Evolutionary conservation across 2,113 vertebrate genomes (phyloP).

Genomic region (Psilopsiagon aymara): DNA sequence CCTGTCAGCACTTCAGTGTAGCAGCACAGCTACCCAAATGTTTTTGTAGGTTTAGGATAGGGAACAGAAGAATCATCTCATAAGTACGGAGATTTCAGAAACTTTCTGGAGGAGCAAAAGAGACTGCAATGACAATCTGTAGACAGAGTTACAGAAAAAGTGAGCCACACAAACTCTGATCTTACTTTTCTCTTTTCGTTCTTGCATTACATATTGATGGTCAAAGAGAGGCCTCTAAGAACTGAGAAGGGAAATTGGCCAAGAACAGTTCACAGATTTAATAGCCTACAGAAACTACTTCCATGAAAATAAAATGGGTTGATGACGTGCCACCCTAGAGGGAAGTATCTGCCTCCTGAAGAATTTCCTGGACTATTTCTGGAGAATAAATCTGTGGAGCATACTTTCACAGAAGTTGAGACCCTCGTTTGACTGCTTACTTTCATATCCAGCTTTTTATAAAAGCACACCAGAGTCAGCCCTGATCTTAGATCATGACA

Average conservation of each 20-base stretch:
- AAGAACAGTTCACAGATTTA: background rate
- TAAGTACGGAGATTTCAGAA: background rate
- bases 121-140: background rate
- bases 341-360: background rate
- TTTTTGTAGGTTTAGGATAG: background rate
- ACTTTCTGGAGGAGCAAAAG: background rate
- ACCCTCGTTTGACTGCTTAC: background rate
- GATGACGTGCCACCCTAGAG: background rate
- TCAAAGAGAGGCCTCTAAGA: background rate
- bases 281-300: background rate
- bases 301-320: background rate
- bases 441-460: background rate
- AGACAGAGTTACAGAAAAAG: background rate
- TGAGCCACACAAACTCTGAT: background rate
- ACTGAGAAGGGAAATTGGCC: background rate
- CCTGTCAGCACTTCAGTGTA: background rate
- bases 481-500: background rate
- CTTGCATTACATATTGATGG: background rate
- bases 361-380: background rate
- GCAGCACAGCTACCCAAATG: background rate
- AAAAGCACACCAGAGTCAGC: background rate
- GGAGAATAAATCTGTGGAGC: background rate
- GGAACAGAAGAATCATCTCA: background rate
- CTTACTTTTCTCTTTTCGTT: background rate
- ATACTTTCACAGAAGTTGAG: background rate